These are phyloP conservation scores for Rhinoderma darwinii DNA, from an alignment of 2,113 vertebrate species.

Conservation along the genomic window DNA sequence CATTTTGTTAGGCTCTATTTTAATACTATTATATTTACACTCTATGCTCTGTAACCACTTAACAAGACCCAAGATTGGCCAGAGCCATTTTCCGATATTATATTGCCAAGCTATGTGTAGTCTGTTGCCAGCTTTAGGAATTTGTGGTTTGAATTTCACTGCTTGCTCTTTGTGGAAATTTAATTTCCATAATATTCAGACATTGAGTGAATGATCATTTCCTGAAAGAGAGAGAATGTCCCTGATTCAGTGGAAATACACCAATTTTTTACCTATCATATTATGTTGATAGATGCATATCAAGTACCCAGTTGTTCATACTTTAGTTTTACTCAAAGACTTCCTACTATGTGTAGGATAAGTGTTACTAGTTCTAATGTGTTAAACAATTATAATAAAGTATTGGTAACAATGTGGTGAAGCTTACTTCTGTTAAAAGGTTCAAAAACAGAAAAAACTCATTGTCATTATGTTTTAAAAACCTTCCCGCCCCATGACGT, in stretches of 20 bases:
- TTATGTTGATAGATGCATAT: background rate
- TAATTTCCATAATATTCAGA: conserved; percentile 66
- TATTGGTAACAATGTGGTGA: no score
- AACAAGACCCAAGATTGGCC: conserved; percentile 24
- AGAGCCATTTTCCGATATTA: conserved; percentile 44
- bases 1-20: background rate
- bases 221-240: conserved; percentile 63
- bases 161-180: conserved; percentile 64
- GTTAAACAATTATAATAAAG: conserved; percentile 1
- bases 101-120: conserved; percentile 35
- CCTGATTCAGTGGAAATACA: conserved; percentile 57
- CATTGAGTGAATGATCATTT: conserved; percentile 63
- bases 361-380: background rate
- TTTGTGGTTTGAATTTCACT: conserved; percentile 47
- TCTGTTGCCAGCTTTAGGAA: conserved; percentile 22
- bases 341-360: background rate
- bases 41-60: conserved; percentile 42
- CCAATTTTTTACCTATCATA: background rate
- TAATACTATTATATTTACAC: conserved; percentile 38
- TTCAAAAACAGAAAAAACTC: no score
- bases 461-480: no score
- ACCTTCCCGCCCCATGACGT: no score
- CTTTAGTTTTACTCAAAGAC: background rate
- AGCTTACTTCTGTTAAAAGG: no score
- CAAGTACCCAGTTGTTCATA: background rate